Conservation (phyloP, 92 coral and sea anemone species). For the Anthopleura xanthogrammica region DNA sequence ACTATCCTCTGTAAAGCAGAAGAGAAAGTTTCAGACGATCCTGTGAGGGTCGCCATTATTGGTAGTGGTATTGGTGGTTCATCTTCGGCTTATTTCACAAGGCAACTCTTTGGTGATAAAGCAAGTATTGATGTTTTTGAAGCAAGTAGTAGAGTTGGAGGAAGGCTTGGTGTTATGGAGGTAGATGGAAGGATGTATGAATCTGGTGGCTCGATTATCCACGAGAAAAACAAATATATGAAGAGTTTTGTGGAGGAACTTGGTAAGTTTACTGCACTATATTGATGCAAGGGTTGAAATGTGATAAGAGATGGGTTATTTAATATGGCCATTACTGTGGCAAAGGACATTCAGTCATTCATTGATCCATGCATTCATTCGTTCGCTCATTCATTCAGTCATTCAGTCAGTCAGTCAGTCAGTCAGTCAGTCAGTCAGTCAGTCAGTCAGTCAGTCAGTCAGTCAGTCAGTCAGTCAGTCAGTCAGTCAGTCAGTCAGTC, state of each 20-base stretch:
- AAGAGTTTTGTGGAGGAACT: conserved; percentile 64
- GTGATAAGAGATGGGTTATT: too few relatives aligned
- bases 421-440: neutral
- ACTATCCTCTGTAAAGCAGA: conserved; percentile 42
- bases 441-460: neutral
- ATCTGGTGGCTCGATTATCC: conserved; percentile 90
- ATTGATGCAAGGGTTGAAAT: too few relatives aligned
- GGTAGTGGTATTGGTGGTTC: conserved; percentile 96
- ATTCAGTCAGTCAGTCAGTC: neutral
- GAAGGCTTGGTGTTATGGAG: conserved; percentile 82
- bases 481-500: neutral
- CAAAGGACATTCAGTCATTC: neutral
- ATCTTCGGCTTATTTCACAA: conserved; percentile 68
- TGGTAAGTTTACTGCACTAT: conserved; percentile 50
- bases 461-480: neutral
- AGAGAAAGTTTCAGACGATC: conserved; percentile 9
- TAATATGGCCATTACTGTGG: too few relatives aligned
- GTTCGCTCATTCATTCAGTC: neutral
- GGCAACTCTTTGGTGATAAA: conserved; percentile 73
- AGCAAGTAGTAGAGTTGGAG: conserved; percentile 79
- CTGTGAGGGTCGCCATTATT: conserved; percentile 69
- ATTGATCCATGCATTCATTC: neutral
- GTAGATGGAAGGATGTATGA: conserved; percentile 74
- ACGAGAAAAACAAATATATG: conserved; percentile 84
- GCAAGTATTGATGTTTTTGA: conserved; percentile 89